These are phyloP conservation scores for Hystrix cristata DNA, from an alignment of 2,113 vertebrate species.

Conservation along the genomic window DNA sequence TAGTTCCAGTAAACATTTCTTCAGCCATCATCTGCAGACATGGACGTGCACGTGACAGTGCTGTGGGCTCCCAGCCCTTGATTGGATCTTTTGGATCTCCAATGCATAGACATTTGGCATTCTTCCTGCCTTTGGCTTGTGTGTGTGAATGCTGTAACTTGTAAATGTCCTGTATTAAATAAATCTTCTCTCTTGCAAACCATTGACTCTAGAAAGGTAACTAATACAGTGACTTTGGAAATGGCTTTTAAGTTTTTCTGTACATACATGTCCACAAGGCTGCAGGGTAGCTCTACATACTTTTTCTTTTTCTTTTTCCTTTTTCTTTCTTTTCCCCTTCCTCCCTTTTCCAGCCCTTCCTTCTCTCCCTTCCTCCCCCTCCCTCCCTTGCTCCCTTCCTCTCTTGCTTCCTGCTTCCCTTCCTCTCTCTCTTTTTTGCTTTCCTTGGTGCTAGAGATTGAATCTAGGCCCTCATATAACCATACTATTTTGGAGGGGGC, in stretches of 20 bases:
- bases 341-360: background rate
- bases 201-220: too few relatives aligned
- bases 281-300: background rate
- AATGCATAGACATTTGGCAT: too few relatives aligned
- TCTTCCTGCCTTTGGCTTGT: too few relatives aligned
- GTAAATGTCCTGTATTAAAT: too few relatives aligned
- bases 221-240: background rate
- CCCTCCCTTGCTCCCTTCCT: background rate
- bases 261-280: background rate
- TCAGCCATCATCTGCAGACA: too few relatives aligned
- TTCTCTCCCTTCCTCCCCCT: background rate
- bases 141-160: too few relatives aligned
- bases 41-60: too few relatives aligned
- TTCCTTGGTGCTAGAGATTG: background rate
- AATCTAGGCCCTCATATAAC: background rate
- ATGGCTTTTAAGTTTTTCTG: background rate
- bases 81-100: too few relatives aligned
- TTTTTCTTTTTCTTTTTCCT: background rate
- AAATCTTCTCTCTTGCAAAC: too few relatives aligned
- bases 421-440: background rate
- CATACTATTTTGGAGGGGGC: too few relatives aligned
- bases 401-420: background rate
- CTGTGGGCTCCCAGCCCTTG: too few relatives aligned
- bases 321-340: background rate
- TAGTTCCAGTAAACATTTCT: too few relatives aligned